A percentile compares a stretch with the other conserved stretches of the same genome.
Evolutionary conservation across 2,113 vertebrate genomes (phyloP).

Genomic region (Platanista minor): DNA sequence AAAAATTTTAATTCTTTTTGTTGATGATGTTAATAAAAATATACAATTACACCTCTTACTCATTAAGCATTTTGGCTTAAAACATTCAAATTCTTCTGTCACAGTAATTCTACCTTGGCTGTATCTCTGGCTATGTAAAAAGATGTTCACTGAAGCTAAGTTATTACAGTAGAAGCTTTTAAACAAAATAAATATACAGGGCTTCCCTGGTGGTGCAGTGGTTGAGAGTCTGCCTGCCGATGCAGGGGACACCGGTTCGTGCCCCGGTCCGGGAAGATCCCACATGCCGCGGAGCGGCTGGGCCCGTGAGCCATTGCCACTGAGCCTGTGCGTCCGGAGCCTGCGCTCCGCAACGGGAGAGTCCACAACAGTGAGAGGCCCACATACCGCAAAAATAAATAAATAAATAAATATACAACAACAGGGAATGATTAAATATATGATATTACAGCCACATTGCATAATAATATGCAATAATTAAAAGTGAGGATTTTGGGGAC

Average conservation of each 20-base stretch:
- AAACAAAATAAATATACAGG: not conserved
- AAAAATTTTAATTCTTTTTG: not conserved
- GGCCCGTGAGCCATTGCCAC: too few relatives aligned
- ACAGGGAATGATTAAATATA: not conserved
- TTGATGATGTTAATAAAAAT: not conserved
- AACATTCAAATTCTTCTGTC: not conserved
- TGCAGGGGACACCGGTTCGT: too few relatives aligned
- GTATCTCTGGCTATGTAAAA: not conserved
- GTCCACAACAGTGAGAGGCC: too few relatives aligned
- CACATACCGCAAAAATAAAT: too few relatives aligned
- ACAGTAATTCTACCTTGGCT: not conserved
- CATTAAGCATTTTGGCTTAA: not conserved
- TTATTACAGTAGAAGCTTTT: not conserved
- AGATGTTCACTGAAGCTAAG: not conserved
- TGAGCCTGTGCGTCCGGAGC: too few relatives aligned
- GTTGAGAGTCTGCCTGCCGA: too few relatives aligned
- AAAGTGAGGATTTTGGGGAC: too few relatives aligned
- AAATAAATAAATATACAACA: constrained; percentile 4
- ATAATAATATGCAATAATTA: not conserved
- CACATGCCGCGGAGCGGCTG: too few relatives aligned
- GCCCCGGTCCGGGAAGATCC: too few relatives aligned
- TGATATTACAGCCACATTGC: not conserved
- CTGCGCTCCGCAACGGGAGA: too few relatives aligned
- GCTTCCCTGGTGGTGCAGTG: too few relatives aligned
- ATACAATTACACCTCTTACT: not conserved